Percentiles rank a stretch among this genome's conserved stretches.
Evolutionary conservation across 2,888 invertebrate genomes (phyloP).

Genomic region (Schizotus pectinicornis): DNA sequence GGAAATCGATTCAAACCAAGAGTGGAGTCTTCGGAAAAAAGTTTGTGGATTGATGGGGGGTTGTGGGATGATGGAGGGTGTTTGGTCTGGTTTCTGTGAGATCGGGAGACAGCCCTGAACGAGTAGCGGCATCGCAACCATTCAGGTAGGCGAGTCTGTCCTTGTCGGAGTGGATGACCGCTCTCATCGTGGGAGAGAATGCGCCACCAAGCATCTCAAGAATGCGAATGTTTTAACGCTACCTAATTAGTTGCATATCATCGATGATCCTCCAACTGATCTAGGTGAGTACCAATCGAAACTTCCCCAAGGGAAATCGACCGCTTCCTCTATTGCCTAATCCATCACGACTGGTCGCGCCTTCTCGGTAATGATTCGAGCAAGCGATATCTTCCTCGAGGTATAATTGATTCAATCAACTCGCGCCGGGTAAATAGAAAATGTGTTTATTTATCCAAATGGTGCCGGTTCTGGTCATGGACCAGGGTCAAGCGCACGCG

Average conservation of each 20-base stretch:
- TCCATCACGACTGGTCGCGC: neutral
- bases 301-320: neutral
- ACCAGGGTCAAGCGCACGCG: neutral
- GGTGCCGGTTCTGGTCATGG: neutral
- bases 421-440: slow-evolving; percentile 33
- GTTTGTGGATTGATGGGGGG: too few species aligned
- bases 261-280: slow-evolving; percentile 26
- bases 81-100: too few species aligned
- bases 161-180: slow-evolving; percentile 51
- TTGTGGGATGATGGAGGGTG: neutral
- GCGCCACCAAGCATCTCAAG: slow-evolving; percentile 53
- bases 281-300: neutral
- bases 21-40: neutral
- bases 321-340: too few species aligned
- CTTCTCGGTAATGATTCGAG: neutral
- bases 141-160: slow-evolving; percentile 41
- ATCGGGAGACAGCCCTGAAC: slow-evolving; percentile 28
- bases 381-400: neutral
- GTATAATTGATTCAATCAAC: slow-evolving; percentile 31
- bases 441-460: slow-evolving; percentile 32
- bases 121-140: slow-evolving; percentile 35
- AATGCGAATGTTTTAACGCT: slow-evolving; percentile 59
- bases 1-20: neutral
- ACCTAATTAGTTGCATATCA: slow-evolving; percentile 51
- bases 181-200: slow-evolving; percentile 58